A percentile compares a stretch with the other conserved stretches of the same genome.
These are phyloP conservation scores for Luehdorfia chinensis DNA, from an alignment of 1,140 invertebrate genomes.

Conservation along the genomic window DNA sequence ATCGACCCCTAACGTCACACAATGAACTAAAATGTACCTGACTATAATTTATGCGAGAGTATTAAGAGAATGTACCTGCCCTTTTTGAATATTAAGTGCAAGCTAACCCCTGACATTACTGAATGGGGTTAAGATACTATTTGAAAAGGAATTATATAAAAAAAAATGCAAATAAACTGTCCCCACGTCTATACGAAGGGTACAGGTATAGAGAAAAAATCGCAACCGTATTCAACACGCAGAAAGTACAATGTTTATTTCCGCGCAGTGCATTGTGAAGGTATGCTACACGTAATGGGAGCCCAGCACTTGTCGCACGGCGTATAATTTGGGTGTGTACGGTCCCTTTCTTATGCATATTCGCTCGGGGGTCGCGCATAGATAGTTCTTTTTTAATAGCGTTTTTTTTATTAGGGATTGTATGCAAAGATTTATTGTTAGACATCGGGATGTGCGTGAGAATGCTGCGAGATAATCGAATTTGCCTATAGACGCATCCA, in stretches of 20 bases:
- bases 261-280: constrained; percentile 20
- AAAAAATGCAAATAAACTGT: constrained; percentile 76
- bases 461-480: constrained; percentile 72
- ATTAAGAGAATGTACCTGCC: constrained; percentile 77
- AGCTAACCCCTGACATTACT: constrained; percentile 76
- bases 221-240: constrained; percentile 39
- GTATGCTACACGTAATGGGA: constrained; percentile 40
- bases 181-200: constrained; percentile 57
- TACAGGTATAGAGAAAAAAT: constrained; percentile 68
- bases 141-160: constrained; percentile 73
- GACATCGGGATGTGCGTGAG: constrained; percentile 66
- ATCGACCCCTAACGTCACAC: constrained; percentile 49
- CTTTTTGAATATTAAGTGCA: constrained; percentile 78
- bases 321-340: constrained; percentile 72
- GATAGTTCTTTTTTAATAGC: constrained; percentile 73
- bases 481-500: constrained; percentile 69
- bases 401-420: constrained; percentile 62
- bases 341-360: constrained; percentile 71
- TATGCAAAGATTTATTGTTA: constrained; percentile 76
- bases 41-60: constrained; percentile 79
- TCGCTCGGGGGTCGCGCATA: constrained; percentile 49
- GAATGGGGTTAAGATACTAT: constrained; percentile 75
- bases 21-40: constrained; percentile 76
- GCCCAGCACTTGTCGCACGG: constrained; percentile 64
- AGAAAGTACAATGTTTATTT: constrained; percentile 49